Evolutionary conservation across 2,888 invertebrate genomes (phyloP), one percentile per base, ranked within the genome.

Genomic region (Polymixis lichenea): DNA sequence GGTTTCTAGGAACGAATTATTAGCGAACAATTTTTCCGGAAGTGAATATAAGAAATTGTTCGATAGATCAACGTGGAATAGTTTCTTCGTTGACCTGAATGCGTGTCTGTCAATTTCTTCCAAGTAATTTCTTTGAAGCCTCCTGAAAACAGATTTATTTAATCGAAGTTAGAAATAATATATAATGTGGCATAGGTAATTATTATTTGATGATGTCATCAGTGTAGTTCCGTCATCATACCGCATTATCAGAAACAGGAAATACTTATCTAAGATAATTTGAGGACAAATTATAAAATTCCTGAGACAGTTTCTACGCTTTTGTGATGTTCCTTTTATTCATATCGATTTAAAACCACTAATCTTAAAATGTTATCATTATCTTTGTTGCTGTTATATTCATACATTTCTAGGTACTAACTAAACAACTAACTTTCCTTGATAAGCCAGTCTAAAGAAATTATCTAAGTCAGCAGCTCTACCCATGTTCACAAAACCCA

Each of bases 61-160:
- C 0, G 98, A 97, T 64, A 98, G 90, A 89, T 98, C 97, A 68
- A 98, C 95, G 71, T 98, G 98, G 87, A 97, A 97, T 55, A 98
- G 93, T 88, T 97, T 97, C 86, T 96, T 96, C 53, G 98, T 94
- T 62, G 96, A 94, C 62, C 95, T 92, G 79, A 98, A 97, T n/a
- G 97, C 94, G 83, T 97, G 95, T 60, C 95, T 94, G 71, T 97
- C 96, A 62, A 98, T 93, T 91, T 97, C 97, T 93, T 97, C 97
- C 73, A 98, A 90, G 82, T 97, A 95, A 92, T 98, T 98, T 91
- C 97, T 97, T 89, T 98, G 97, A 22, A 98, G 94, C 66, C 97
- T 97, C 86, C 98, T 98, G 94, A 83, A 97, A 97, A 83, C 11
- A 86, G 84, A 87, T 85, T 85, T 58, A 66, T n/a, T 55, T 28